Conservation (phyloP, 2,888 invertebrate genomes). For the Drosophila kambysellisi region DNA sequence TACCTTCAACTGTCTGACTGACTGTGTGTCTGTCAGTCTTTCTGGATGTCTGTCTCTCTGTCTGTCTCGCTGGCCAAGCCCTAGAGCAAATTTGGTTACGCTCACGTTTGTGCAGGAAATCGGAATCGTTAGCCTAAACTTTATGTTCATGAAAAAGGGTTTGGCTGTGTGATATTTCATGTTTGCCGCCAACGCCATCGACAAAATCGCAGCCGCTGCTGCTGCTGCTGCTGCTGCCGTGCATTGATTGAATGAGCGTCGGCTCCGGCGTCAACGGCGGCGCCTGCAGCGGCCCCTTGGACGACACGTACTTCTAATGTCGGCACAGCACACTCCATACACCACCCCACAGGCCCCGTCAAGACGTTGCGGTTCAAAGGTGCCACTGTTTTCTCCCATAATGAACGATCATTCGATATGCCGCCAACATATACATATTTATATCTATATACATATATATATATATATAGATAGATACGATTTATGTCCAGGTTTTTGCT, state of each 20-base stretch:
- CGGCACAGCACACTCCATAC: constrained; percentile 8
- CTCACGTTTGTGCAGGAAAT: constrained; percentile 82
- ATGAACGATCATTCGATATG: constrained; percentile 70
- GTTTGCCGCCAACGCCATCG: constrained; percentile 75
- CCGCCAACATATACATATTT: constrained; percentile 37
- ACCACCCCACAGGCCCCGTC: constrained; percentile 7
- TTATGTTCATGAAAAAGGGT: constrained; percentile 73
- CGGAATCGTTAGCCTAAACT: constrained; percentile 66
- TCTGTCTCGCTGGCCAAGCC: constrained; percentile 61
- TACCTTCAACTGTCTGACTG: constrained; percentile 15
- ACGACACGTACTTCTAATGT: constrained; percentile 57
- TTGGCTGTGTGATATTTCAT: constrained; percentile 78
- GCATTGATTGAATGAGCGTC: constrained; percentile 72
- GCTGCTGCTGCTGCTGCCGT: constrained; percentile 43
- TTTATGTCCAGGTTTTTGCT: constrained; percentile 50
- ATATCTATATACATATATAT: neutral
- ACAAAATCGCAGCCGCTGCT: constrained; percentile 35
- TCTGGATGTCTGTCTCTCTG: neutral
- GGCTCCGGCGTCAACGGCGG: constrained; percentile 39
- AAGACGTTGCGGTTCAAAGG: constrained; percentile 69
- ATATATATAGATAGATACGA: constrained; percentile 26
- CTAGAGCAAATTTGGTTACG: constrained; percentile 78
- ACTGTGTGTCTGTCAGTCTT: constrained; percentile 1
- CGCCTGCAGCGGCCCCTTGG: constrained; percentile 57
- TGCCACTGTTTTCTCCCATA: constrained; percentile 65